phyloP scores from a whole-genome alignment of 2,888 invertebrate species.

The Spodoptera picta region DNA sequence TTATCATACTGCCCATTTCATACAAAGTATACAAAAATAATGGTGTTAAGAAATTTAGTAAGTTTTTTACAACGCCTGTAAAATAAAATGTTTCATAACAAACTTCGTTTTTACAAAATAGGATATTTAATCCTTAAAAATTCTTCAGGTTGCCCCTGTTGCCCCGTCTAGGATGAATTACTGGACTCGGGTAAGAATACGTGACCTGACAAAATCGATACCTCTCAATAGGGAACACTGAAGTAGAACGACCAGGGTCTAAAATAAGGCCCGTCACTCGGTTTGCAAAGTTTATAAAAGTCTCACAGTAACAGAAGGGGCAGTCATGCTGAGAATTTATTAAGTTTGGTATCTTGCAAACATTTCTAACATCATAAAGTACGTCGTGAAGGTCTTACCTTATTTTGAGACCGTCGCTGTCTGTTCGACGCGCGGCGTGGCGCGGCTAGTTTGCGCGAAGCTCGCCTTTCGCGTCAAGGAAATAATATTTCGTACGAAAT shows the following conservation, averaged over 20 bases:
- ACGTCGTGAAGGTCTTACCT: slow-evolving; percentile 33
- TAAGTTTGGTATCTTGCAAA: slow-evolving; percentile 30
- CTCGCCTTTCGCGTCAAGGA: slow-evolving; percentile 25
- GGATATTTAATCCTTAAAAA: slow-evolving; percentile 26
- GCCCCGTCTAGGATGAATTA: slow-evolving; percentile 29
- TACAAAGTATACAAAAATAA: slow-evolving; percentile 11
- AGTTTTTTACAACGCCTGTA: slow-evolving; percentile 12
- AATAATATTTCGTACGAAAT: slow-evolving; percentile 46
- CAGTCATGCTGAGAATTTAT: slow-evolving; percentile 27
- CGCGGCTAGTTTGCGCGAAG: slow-evolving; percentile 33
- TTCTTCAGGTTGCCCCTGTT: slow-evolving; percentile 23
- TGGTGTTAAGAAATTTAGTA: slow-evolving; percentile 1
- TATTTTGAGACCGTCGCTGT: slow-evolving; percentile 26
- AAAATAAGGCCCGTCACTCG: slow-evolving; percentile 27
- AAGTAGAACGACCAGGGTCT: slow-evolving; percentile 14
- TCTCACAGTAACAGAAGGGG: slow-evolving; percentile 7
- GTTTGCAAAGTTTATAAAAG: slow-evolving; percentile 23
- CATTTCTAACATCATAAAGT: slow-evolving; percentile 32
- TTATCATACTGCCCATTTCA: slow-evolving; percentile 5
- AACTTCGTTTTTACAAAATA: slow-evolving; percentile 26
- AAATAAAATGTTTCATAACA: slow-evolving; percentile 22
- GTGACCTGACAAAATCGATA: slow-evolving; percentile 47
- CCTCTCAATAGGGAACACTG: slow-evolving; percentile 15
- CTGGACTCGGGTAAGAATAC: slow-evolving; percentile 33
- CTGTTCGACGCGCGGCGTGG: slow-evolving; percentile 9